Evolutionary conservation across 2,797 vertebrate genomes (phyloP), one percentile per base, ranked within the genome.

Genomic region (Sorex maritimensis): DNA sequence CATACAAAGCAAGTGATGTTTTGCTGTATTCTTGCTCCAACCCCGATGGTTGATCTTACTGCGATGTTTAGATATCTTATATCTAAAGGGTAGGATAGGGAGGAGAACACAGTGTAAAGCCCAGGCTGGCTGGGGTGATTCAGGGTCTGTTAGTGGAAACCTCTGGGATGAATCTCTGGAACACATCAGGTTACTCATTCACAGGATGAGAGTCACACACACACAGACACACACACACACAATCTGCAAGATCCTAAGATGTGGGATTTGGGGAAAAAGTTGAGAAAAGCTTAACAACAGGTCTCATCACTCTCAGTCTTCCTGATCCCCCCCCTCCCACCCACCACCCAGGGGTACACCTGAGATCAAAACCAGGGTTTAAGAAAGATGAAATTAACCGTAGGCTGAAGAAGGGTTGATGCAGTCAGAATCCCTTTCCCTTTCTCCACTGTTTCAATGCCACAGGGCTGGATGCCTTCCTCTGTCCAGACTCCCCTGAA

Each of bases 171-270:
- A 23, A 26, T 69, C 67, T 13, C 61, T 71, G 52, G 81, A 86
- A 28, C 8, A 9, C 0, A 10, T 63, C 67, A 65, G 30, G 14
- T 73, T 41, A 6, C 21, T 49, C 10, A 28, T 52, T 19, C 67
- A 13, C 46, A 74, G 65, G 58, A 90, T 69, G 15, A 69, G 30
- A 73, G 17, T 6, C 0, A n/a, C 0, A 6, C 65, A 65, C 30
- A 1, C 30, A 1, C 0, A n/a, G 0, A 6, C 65, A 65, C 30
- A 1, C 0, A n/a, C 0, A 6, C 65, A 65, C 30, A 1, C 34
- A 44, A 81, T 49, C 28, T 24, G 7, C 61, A 85, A 88, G 82
- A 46, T 17, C 63, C 24, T 14, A 34, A 91, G 67, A 89, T 58
- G 12, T 81, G 49, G 71, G 38, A 73, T 6, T 38, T 78, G 21